A percentile compares a stretch with the other conserved stretches of the same genome.
phyloP scores from a whole-genome alignment of 2,113 vertebrate genomes.

The Pithys albifrons region DNA sequence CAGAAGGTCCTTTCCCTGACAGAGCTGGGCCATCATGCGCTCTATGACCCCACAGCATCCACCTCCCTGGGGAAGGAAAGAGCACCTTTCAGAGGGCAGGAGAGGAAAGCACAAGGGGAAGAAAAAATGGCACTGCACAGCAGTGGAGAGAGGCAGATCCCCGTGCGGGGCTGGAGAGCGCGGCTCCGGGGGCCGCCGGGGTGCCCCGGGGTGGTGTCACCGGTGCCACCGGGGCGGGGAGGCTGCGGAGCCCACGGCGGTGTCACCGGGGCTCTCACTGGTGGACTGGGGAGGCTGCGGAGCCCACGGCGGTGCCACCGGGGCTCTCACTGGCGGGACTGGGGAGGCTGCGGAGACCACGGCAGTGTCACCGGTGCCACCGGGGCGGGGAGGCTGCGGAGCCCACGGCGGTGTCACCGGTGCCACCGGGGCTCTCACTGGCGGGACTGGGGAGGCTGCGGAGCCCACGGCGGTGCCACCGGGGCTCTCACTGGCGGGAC shows the following conservation, averaged over 20 bases:
- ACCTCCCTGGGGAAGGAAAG: not conserved
- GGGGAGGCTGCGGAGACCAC: not conserved
- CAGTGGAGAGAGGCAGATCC: not conserved
- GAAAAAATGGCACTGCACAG: accelerated
- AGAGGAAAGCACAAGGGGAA: not conserved
- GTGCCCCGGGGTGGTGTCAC: too few species aligned
- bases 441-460: not conserved
- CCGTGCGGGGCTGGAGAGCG: not conserved
- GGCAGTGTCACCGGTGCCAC: not conserved
- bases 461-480: not conserved
- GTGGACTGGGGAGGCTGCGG: not conserved
- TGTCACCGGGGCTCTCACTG: accelerated
- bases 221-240: not conserved
- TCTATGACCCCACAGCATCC: not conserved
- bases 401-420: conserved; percentile 7
- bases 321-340: not conserved
- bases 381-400: not conserved
- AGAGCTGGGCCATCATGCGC: accelerated
- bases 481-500: not conserved
- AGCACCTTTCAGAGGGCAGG: not conserved
- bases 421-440: accelerated
- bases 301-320: not conserved
- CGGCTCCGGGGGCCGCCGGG: not conserved
- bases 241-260: conserved; percentile 4
- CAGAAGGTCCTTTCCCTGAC: not conserved